Evolutionary conservation across 2,113 vertebrate species (phyloP).

Genomic region (Myodes glareolus): DNA sequence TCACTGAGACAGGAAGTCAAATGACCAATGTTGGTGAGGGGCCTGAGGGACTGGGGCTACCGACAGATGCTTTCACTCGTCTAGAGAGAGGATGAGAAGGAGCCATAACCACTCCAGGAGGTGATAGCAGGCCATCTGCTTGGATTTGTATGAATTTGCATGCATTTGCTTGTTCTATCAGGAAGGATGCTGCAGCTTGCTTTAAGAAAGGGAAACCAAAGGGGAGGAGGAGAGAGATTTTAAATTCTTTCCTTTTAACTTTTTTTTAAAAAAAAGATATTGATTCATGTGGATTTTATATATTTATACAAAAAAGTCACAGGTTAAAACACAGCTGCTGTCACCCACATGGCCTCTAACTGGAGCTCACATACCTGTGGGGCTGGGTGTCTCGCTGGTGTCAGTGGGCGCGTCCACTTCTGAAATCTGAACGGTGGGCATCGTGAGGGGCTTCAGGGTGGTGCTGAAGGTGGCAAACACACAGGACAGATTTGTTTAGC

Average conservation of each 20-base stretch:
- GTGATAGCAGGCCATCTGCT: no score
- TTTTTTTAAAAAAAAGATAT: neutral
- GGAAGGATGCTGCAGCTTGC: neutral
- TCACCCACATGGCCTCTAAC: no score
- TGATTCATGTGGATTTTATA: neutral
- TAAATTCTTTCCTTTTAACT: neutral
- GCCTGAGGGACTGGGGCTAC: neutral
- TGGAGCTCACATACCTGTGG: constrained; percentile 52
- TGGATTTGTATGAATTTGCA: neutral
- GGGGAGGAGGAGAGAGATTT: neutral
- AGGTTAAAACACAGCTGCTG: neutral
- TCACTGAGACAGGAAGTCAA: neutral
- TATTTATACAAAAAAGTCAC: neutral
- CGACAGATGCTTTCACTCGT: neutral
- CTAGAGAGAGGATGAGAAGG: neutral
- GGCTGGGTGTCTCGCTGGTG: rapidly evolving
- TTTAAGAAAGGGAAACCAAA: neutral
- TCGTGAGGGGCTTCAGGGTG: constrained; percentile 83
- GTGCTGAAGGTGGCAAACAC: constrained; percentile 70
- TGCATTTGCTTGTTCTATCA: neutral
- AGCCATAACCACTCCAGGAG: neutral
- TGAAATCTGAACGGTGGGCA: constrained; percentile 83
- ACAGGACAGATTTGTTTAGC: neutral
- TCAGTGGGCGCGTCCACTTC: neutral
- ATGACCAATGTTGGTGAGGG: neutral